phyloP scores from a whole-genome alignment of 23 tunicate species.

The Ciona savignyi region DNA sequence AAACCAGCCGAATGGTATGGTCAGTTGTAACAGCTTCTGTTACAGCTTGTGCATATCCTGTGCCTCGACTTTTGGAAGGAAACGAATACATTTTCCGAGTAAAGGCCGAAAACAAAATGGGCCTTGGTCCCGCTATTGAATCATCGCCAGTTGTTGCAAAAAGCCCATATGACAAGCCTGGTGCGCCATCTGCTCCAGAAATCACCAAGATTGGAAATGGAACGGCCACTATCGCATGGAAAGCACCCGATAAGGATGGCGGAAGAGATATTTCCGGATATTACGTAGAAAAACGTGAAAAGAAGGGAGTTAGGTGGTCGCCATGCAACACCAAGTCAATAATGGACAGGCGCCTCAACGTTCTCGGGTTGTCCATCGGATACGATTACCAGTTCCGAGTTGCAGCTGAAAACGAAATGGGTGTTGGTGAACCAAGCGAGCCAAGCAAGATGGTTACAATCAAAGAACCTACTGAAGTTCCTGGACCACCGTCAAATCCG shows the following conservation, averaged over 20 bases:
- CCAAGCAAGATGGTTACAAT: conserved; percentile 78
- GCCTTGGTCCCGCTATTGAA: conserved; percentile 69
- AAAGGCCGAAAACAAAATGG: conserved; percentile 78
- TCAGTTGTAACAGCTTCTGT: conserved; percentile 54
- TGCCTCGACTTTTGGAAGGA: conserved; percentile 56
- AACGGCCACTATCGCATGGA: conserved; percentile 67
- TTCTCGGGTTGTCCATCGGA: conserved; percentile 42
- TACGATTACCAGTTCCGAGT: conserved; percentile 83
- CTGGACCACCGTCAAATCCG: conserved; percentile 71
- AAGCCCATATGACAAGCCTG: conserved; percentile 82
- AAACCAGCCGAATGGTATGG: conserved; percentile 93
- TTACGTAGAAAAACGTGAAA: conserved; percentile 85
- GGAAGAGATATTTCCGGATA: too few relatives aligned
- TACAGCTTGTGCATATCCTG: conserved; percentile 49
- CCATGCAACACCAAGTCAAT: conserved; percentile 70
- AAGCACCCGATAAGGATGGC: too few relatives aligned
- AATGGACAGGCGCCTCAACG: conserved; percentile 47
- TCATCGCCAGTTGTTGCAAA: conserved; percentile 79
- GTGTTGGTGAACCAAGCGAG: conserved; percentile 76
- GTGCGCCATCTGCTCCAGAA: conserved; percentile 51
- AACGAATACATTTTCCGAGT: conserved; percentile 92
- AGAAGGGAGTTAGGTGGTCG: conserved; percentile 75
- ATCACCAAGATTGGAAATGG: conserved; percentile 72
- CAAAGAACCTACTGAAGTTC: conserved; percentile 67
- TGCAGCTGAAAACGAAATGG: conserved; percentile 85